Evolutionary conservation across 2,797 vertebrate species (phyloP), one percentile per base, ranked within the genome.

Genomic region (Pagetopsis macropterus): DNA sequence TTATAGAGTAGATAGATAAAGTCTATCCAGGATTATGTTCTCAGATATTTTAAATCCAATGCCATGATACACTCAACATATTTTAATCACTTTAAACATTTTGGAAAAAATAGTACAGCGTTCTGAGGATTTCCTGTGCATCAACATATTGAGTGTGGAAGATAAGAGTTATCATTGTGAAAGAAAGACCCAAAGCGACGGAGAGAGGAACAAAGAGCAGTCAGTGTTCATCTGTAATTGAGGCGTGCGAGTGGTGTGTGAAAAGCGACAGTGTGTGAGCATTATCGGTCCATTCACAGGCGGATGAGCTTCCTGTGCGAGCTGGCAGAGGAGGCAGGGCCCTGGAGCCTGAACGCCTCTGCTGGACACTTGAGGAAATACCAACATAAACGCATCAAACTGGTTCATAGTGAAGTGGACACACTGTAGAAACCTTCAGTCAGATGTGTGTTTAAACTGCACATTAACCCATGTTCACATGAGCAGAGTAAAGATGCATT

Each of bases 221-320:
- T 51, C 59, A 46, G 40, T 78, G 44, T 76, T 64, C 19, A 27
- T 61, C 37, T 71, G 62, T 52, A 72, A 61, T 60, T 41, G 37
- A 65, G 60, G 43, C 17, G 5, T 46, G 31, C 9, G 41, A 7
- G 49, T 41, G 65, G 50, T 17, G n/a, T 58, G 52, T n/a, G 6
- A 21, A 12, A 9, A 21, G 55, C n/a, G 5, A 40, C 45, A 59
- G 64, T 3, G 55, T 58, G 45, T 58, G 27, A 33, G 50, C 54
- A 9, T 21, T 52, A 58, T 49, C 44, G 33, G 57, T 27, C 72
- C 31, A 19, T 58, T 82, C 23, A 45, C 56, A 65, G 55, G 48
- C 54, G 43, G 55, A 65, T 54, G 12, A 19, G 51, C 67, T 75
- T 82, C 70, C 77, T 82, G 79, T 76, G 72, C 61, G 17, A 33